Conservation (phyloP, 1,140 invertebrate species). For the Aleiodes sp. region DNA sequence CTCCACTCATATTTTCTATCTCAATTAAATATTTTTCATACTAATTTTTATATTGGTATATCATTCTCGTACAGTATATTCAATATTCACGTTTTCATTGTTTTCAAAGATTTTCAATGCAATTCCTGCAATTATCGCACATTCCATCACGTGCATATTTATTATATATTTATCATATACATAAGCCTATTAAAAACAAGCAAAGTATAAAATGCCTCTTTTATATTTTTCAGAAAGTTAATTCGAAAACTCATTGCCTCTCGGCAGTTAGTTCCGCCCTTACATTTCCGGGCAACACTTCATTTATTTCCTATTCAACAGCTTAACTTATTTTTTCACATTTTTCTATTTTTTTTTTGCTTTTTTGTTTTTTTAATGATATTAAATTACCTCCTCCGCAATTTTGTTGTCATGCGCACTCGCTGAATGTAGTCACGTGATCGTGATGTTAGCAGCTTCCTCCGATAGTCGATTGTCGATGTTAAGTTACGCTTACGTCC, state of each 20-base stretch:
- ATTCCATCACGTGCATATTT: too few species aligned
- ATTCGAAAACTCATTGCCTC: constrained; percentile 53
- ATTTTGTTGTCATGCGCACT: constrained; percentile 60
- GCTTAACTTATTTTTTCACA: background rate
- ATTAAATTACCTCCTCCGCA: constrained; percentile 64
- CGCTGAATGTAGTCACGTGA: constrained; percentile 63
- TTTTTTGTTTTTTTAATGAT: constrained; percentile 49
- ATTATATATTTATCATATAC: too few species aligned
- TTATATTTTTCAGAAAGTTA: constrained; percentile 50
- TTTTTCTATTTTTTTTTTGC: constrained; percentile 29
- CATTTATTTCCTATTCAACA: constrained; percentile 25
- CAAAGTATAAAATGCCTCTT: constrained; percentile 52
- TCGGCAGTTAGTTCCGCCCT: constrained; percentile 41
- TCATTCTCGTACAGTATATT: too few species aligned
- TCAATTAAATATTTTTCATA: too few species aligned
- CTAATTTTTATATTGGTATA: too few species aligned
- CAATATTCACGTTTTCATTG: too few species aligned
- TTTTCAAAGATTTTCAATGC: too few species aligned
- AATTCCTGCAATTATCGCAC: too few species aligned
- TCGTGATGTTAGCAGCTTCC: constrained; percentile 60
- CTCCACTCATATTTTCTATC: too few species aligned
- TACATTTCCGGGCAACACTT: constrained; percentile 36
- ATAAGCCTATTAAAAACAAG: background rate
- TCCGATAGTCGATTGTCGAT: constrained; percentile 57
- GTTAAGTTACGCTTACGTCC: constrained; percentile 58